Percentiles rank a stretch among this genome's conserved stretches.
These are phyloP conservation scores for Stenopsyche tienmushanensis DNA, from an alignment of 1,140 invertebrate genomes.

Conservation along the genomic window DNA sequence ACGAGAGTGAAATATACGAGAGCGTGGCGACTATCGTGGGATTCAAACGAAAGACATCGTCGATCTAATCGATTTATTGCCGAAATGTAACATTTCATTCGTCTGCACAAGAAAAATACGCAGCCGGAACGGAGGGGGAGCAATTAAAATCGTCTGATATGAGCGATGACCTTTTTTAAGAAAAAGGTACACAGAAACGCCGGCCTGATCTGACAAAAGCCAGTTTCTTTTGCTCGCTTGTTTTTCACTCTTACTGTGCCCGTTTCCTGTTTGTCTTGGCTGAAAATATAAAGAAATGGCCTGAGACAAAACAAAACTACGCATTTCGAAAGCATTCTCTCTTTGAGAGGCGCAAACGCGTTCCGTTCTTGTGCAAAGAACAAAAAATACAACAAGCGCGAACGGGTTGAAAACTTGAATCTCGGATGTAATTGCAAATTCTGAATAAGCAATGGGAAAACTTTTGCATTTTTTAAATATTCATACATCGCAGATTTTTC, in stretches of 20 bases:
- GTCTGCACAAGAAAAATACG: too few species aligned
- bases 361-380: not conserved
- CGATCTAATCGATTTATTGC: not conserved
- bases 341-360: not conserved
- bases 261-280: slow-evolving; percentile 10
- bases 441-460: too few species aligned
- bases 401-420: too few species aligned
- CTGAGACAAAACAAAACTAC: slow-evolving; percentile 10
- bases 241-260: slow-evolving; percentile 4
- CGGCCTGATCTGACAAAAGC: slow-evolving; percentile 9
- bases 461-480: too few species aligned
- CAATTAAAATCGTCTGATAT: not conserved
- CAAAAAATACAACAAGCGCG: not conserved
- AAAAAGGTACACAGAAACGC: slow-evolving; percentile 10
- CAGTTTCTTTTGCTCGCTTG: slow-evolving; percentile 10
- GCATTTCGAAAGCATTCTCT: not conserved
- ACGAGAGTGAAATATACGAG: not conserved
- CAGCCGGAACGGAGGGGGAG: too few species aligned
- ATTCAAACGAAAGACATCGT: not conserved
- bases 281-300: slow-evolving; percentile 4
- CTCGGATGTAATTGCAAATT: too few species aligned
- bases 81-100: too few species aligned
- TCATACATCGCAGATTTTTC: too few species aligned
- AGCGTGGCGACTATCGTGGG: not conserved
- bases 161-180: not conserved